phyloP scores from a whole-genome alignment of 2,888 invertebrate species.

The Oligia latruncula region DNA sequence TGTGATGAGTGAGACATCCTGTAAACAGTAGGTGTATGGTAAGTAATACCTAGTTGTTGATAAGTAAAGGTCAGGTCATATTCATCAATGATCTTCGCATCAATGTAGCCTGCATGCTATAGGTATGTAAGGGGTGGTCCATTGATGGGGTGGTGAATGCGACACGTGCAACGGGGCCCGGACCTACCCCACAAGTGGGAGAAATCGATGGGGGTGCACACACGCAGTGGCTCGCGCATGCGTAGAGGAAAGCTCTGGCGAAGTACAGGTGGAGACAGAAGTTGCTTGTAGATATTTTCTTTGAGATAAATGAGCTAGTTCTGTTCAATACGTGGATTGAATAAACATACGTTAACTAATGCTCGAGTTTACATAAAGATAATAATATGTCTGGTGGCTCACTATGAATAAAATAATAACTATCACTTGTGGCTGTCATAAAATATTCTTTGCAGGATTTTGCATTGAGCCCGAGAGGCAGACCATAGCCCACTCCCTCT shows the following conservation, averaged over 20 bases:
- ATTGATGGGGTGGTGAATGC: conserved; percentile 69
- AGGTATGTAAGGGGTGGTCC: conserved; percentile 59
- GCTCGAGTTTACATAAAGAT: neutral
- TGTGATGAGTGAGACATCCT: neutral
- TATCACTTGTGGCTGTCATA: neutral
- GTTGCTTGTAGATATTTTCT: conserved; percentile 10
- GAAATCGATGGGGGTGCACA: conserved; percentile 81
- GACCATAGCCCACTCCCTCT: too few species aligned
- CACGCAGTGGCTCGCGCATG: conserved; percentile 82
- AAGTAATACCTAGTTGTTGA: too few species aligned
- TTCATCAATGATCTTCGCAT: conserved; percentile 38
- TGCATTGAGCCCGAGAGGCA: too few species aligned
- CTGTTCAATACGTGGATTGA: neutral
- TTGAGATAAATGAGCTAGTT: neutral
- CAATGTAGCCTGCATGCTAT: conserved; percentile 31
- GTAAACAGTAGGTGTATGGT: neutral
- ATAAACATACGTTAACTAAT: neutral
- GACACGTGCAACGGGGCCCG: conserved; percentile 75
- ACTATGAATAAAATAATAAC: neutral
- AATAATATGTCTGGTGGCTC: too few species aligned
- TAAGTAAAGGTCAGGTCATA: neutral
- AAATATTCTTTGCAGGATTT: neutral
- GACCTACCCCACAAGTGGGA: conserved; percentile 87
- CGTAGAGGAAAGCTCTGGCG: conserved; percentile 53
- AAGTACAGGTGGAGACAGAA: conserved; percentile 72